Evolutionary conservation across 1,140 invertebrate species (phyloP), one percentile per base, ranked within the genome.

Genomic region (Acromyrmex echinatior): DNA sequence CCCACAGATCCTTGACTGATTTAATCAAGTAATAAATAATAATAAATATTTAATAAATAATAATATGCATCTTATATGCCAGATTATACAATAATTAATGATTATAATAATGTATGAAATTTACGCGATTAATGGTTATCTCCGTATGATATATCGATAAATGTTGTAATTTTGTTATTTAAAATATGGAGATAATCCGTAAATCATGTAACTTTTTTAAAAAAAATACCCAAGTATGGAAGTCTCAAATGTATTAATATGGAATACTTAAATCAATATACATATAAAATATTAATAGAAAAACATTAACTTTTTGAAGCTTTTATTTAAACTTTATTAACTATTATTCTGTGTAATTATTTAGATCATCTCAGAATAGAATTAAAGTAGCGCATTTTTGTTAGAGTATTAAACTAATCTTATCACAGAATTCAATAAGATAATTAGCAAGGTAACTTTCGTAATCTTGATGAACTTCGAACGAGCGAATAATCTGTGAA

Each of bases 351-450:
- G n/a, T 39, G 21, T 5, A 80, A 53, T 53, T 56, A 53, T 70
- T 21, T 62, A 6, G 3, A 28, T 60, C 35, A 39, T 45, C 3
- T 39, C 0, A 21, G 16, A 53, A 39, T 35, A 53, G 21, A 49
- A 80, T 71, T 0, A 18, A 53, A 70, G 45, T 80, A 70, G 3
- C 28, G 21, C 45, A 74, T 53, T 31, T 31, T 31, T 28, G 49
- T 35, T 45, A 70, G 31, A 39, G 21, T 2, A 28, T 25, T 9
- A 39, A 62, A 31, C 39, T 76, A 84, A 84, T 74, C 80, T 84
- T 84, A 84, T 84, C 80, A 21, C 80, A 21, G 56, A 62, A 21
- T 56, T 76, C 53, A 35, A 39, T 25, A 39, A 82, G 21, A 31
- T 58, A 39, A 6, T 39, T 39, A n/a, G 16, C n/a, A 7, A 81